Base-by-base conservation (phyloP, 1,140 invertebrate species). In the Euwallacea similis region DNA sequence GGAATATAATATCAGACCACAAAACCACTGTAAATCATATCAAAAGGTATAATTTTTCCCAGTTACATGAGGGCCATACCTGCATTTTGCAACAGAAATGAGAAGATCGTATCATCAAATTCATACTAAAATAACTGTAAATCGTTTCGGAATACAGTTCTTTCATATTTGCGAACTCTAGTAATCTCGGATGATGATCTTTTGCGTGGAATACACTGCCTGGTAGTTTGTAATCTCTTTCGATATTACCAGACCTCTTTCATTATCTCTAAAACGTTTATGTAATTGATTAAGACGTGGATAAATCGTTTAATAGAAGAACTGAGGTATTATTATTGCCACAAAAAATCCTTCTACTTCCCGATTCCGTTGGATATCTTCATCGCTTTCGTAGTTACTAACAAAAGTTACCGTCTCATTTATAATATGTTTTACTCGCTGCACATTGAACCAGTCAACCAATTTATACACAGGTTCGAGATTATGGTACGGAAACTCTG, bases 21-120 rank as follows among this genome's bases (percentile, higher is more conserved):
- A 10, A 50, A 13, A 50, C 46, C 46, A 50, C 46, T 11, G 9
- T 50, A 50, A 50, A 50, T 50, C 46, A 50, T 50, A 50, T 50
- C 46, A 13, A 13, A 50, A 50, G 46, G 46, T 50, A 50, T 50
- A 50, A 50, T 50, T 50, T 50, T 13, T 13, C 13, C 46, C 46
- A 50, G 46, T 50, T 50, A 13, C 46, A 13, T 13, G 9, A 50
- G 46, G 46, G 46, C 46, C 46, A 13, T 50, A 50, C 46, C 46
- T 13, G 46, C 13, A 50, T 50, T 50, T 50, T 13, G 46, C 46
- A 50, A 50, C 46, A 50, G 46, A 50, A 50, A 10, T 13, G 13
- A 50, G 46, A 11, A 50, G 46, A 50, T 50, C 9, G 46, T 13
- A 50, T 50, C 46, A 50, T 50, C 46, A 50, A 11, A 10, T 11